Base-by-base conservation (phyloP, 1,140 invertebrate genomes). In the Rhopalosiphum maidis region DNA sequence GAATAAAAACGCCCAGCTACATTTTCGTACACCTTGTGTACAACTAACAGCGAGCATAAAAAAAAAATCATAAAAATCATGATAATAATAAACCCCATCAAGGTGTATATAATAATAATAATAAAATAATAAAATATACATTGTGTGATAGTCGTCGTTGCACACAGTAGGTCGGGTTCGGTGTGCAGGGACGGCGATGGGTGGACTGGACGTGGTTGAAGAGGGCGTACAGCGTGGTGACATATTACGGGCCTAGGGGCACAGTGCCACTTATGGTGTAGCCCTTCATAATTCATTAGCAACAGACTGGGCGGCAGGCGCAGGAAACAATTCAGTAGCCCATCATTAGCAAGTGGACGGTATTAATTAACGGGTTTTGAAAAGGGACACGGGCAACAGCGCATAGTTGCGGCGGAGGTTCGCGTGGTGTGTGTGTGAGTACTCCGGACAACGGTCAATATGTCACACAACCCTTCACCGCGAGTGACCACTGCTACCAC, bases 321-420 rank as follows among this genome's bases (percentile, higher is more conserved):
- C 30, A 18, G 60, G 25, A 41, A 60, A 54, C 89, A 60, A 90
- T 90, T 90, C 54, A 60, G 89, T 90, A 41, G 55, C 68, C 91
- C 48, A 54, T 92, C 91, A 92, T 92, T 92, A 92, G 77, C 77
- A 91, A 91, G 68, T 82, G 90, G 91, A 92, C 35, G 91, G 91
- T 92, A 92, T 92, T 92, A 92, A 92, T 92, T 85, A 92, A 85
- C 91, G 91, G 91, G 46, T 92, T 92, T 85, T 54, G 82, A 85
- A 92, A 92, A 92, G 91, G 91, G 91, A 83, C 77, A 23, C 55
- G 23, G 15, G 15, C 37, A 77, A 91, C 90, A 15, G 23, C 11
- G 30, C 54, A 30, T 51, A 18, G 83, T 43, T 37, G 83, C 37
- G 22, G 83, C 82, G 37, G 37, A 9, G 22, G 82, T 37, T 21